A percentile compares a stretch with the other conserved stretches of the same genome.
These are phyloP conservation scores for Arbacia lixula DNA, from an alignment of 53 echinoderm and acorn worm genomes.

Conservation along the genomic window DNA sequence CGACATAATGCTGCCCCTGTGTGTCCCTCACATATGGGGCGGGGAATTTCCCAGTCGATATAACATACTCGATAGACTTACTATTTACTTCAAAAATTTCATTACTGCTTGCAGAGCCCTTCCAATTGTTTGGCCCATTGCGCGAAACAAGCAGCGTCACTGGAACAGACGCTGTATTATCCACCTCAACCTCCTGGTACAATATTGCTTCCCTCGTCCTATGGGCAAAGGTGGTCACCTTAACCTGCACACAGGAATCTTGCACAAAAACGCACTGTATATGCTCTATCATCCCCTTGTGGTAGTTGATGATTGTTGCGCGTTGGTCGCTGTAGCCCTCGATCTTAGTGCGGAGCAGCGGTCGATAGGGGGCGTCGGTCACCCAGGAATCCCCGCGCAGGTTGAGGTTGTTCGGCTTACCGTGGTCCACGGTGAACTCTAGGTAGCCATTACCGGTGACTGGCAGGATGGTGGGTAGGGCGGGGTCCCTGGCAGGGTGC, in stretches of 20 bases:
- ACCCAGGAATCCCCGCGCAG: conserved; percentile 74
- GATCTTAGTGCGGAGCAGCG: conserved; percentile 70
- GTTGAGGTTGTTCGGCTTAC: conserved; percentile 68
- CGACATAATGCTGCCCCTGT: conserved; percentile 67
- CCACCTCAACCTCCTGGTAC: conserved; percentile 80
- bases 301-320: conserved; percentile 81
- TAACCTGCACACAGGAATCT: conserved; percentile 80
- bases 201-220: conserved; percentile 78
- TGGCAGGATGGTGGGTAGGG: conserved; percentile 62
- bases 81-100: conserved; percentile 80
- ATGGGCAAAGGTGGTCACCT: conserved; percentile 74
- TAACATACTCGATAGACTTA: conserved; percentile 66
- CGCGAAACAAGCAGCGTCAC: conserved; percentile 72
- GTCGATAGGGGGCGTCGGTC: conserved; percentile 76
- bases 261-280: conserved; percentile 89
- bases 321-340: conserved; percentile 75
- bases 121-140: conserved; percentile 86
- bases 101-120: conserved; percentile 75
- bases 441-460: conserved; percentile 91
- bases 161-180: conserved; percentile 79
- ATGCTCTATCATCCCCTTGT: conserved; percentile 72
- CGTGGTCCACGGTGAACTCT: conserved; percentile 73
- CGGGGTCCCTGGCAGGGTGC: conserved; percentile 57
- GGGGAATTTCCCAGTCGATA: conserved; percentile 72
- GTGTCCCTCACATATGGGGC: conserved; percentile 68